phyloP scores from a whole-genome alignment of 2,113 vertebrate species.

The Gadus chalcogrammus region DNA sequence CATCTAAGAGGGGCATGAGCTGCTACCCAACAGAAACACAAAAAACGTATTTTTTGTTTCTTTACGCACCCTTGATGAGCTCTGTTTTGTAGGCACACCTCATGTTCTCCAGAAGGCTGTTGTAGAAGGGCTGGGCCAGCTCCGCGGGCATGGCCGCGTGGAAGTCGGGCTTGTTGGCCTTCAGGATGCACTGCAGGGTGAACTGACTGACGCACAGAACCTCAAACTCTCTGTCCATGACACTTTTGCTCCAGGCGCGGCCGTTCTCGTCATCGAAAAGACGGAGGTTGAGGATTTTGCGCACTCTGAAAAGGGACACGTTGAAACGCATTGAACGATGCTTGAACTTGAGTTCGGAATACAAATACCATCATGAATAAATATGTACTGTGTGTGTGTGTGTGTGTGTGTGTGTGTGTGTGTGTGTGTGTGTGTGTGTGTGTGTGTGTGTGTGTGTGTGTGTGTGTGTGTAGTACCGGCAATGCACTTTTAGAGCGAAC shows the following conservation, averaged over 20 bases:
- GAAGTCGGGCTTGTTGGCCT: constrained; percentile 96
- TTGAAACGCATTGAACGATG: background rate
- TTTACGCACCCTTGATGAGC: constrained; percentile 83
- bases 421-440: too few relatives aligned
- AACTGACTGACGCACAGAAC: constrained; percentile 95
- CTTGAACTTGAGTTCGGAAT: too few relatives aligned
- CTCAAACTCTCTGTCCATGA: constrained; percentile 90
- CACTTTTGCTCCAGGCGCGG: constrained; percentile 88
- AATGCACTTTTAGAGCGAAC: background rate
- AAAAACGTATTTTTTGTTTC: too few relatives aligned
- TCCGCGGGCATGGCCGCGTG: constrained; percentile 91
- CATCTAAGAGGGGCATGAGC: too few relatives aligned
- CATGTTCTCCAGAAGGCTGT: constrained; percentile 86
- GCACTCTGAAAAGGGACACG: constrained; percentile 72
- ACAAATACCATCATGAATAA: too few relatives aligned
- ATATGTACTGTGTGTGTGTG: too few relatives aligned
- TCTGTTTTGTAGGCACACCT: constrained; percentile 85
- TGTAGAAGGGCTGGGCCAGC: constrained; percentile 86
- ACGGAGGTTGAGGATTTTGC: constrained; percentile 93
- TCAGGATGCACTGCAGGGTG: constrained; percentile 92
- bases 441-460: too few relatives aligned
- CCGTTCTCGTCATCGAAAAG: constrained; percentile 93
- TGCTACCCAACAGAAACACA: too few relatives aligned
- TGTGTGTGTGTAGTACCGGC: background rate
- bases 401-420: too few relatives aligned